These are phyloP conservation scores for Zophobas morio DNA, from an alignment of 1,140 invertebrate species.

Conservation along the genomic window DNA sequence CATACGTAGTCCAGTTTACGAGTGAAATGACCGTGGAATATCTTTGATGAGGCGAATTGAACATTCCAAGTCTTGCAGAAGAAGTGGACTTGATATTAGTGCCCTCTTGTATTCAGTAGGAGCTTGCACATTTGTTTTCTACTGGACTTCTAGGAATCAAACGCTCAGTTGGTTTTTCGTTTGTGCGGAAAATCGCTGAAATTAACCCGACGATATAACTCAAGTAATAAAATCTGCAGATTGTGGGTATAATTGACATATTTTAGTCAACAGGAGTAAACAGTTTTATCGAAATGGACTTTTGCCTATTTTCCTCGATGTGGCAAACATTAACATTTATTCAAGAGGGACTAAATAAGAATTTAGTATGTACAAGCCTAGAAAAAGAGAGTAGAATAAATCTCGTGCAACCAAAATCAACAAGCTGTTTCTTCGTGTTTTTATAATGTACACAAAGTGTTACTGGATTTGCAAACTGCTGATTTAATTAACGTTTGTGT, in stretches of 20 bases:
- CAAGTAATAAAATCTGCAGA: constrained; percentile 16
- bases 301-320: constrained; percentile 11
- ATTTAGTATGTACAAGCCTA: constrained; percentile 4
- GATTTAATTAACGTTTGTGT: constrained; percentile 37
- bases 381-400: constrained; percentile 18
- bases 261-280: constrained; percentile 21
- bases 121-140: constrained; percentile 12
- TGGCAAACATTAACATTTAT: constrained; percentile 20
- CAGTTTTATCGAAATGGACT: constrained; percentile 24
- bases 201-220: constrained; percentile 13
- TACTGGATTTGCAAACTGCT: constrained; percentile 7
- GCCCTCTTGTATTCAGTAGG: constrained; percentile 2
- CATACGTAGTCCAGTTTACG: too few species aligned
- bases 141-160: constrained; percentile 3
- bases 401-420: constrained; percentile 18
- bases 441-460: neutral
- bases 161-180: constrained; percentile 4
- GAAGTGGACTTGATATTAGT: neutral
- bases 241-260: constrained; percentile 18
- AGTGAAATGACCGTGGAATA: neutral
- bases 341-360: constrained; percentile 31
- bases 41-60: constrained; percentile 1
- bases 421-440: constrained; percentile 29
- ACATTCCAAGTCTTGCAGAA: neutral
- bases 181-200: constrained; percentile 26